phyloP scores from a whole-genome alignment of 2,113 vertebrate species.

The Pelecanoides urinatrix region DNA sequence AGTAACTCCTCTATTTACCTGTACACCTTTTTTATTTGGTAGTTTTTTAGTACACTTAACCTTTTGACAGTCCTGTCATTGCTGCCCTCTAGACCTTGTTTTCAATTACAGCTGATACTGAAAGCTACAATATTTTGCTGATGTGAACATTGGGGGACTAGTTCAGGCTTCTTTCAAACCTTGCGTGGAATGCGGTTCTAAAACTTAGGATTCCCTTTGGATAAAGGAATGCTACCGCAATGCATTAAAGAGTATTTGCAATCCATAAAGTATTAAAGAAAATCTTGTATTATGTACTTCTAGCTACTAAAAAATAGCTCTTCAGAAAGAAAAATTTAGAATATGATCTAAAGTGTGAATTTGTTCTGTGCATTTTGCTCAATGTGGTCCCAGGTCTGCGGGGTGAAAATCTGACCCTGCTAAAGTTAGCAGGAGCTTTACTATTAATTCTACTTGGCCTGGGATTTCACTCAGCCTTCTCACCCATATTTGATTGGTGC shows the following conservation, averaged over 20 bases:
- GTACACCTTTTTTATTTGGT: neutral
- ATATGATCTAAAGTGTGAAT: neutral
- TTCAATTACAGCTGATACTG: neutral
- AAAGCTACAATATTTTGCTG: neutral
- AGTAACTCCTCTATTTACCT: neutral
- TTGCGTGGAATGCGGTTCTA: neutral
- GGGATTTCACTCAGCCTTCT: neutral
- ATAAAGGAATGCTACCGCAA: neutral
- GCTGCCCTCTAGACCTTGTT: neutral
- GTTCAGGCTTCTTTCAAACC: neutral
- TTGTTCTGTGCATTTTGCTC: neutral
- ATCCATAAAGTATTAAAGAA: neutral
- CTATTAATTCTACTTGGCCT: neutral
- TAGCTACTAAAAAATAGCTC: neutral
- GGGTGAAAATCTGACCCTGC: neutral
- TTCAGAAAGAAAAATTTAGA: neutral
- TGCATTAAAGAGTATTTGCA: neutral
- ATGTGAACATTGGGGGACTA: neutral
- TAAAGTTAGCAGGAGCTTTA: neutral
- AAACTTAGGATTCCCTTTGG: neutral
- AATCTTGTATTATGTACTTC: neutral
- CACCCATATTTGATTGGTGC: neutral
- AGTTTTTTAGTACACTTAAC: neutral
- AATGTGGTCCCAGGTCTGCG: accelerated
- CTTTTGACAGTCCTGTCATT: neutral